Base-by-base conservation (phyloP, 2,113 vertebrate genomes). In the Hemicordylus capensis region DNA sequence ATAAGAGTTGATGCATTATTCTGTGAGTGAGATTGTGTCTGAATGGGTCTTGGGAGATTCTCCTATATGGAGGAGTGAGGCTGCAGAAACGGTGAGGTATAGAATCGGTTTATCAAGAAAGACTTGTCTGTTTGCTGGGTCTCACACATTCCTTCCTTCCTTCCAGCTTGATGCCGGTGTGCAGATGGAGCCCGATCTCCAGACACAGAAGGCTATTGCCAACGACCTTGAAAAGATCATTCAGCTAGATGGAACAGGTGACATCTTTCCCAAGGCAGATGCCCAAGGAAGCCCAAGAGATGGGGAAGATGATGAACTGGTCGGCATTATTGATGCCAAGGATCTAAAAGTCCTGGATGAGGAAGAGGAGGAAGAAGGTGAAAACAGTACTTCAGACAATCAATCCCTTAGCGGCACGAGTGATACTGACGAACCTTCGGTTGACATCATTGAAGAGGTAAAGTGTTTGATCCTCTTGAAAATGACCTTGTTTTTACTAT, bases 221-320 rank as follows among this genome's bases (percentile, higher is more conserved):
- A 91, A 90, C 56, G 96, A 96, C 28, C 88, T 94, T 88, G 94
- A 94, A 12, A 96, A 96, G 85, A 97, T 99, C 61, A 95, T 98
- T 87, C 99, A 99, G 92, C 95, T 99, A 5, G 98, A 99, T 84
- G 99, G 98, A 72, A 85, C 96, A 0, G 94, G 94, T n/a, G 96
- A 97, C 70, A 93, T 94, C 87, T 96, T 95, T 90, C 98, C 97
- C 34, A 97, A 95, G 76, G 93, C 95, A 12, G 97, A 98, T 89
- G 91, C 92, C n/a, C n/a, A n/a, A 17, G 95, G 93, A 56, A 94
- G 88, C 7, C 58, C 86, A 48, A 90, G 91, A 84, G 95, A 95
- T 15, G 67, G 54, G 24, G 97, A 97, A 79, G 97, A 98, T 87
- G 97, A 97, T 14, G 97, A 98, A 76, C 97, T 98, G 42, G 90